Evolutionary conservation across 2,113 vertebrate species (phyloP).

Genomic region (Malurus cyaneus): DNA sequence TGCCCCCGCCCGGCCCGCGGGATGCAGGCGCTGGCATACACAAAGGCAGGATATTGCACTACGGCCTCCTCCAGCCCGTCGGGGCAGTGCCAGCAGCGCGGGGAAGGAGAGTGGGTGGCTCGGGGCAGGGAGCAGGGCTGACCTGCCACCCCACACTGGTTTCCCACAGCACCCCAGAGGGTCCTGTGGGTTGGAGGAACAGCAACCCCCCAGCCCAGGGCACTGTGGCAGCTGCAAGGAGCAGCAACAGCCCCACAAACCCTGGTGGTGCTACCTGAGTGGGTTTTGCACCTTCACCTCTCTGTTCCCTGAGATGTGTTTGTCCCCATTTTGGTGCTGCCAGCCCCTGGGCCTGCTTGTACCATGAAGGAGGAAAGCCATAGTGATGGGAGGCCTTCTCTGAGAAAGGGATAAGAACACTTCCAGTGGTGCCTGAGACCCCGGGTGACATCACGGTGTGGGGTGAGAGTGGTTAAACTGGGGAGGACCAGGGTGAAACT

Average conservation of each 20-base stretch:
- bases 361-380: background rate
- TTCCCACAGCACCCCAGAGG: background rate
- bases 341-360: background rate
- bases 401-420: background rate
- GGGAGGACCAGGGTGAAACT: background rate
- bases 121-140: background rate
- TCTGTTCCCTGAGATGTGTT: background rate
- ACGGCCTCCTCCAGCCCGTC: background rate
- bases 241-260: background rate
- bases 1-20: fast-evolving
- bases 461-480: background rate
- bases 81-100: background rate
- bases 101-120: background rate
- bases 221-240: background rate
- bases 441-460: no score
- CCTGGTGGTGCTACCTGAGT: background rate
- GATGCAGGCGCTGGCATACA: fast-evolving
- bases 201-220: background rate
- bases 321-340: background rate
- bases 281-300: background rate
- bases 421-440: background rate
- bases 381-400: fast-evolving
- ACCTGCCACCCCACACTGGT: fast-evolving
- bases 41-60: conserved; percentile 37
- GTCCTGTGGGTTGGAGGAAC: background rate